Conservation (phyloP, 1,140 invertebrate species). For the Micrasema minimum region DNA sequence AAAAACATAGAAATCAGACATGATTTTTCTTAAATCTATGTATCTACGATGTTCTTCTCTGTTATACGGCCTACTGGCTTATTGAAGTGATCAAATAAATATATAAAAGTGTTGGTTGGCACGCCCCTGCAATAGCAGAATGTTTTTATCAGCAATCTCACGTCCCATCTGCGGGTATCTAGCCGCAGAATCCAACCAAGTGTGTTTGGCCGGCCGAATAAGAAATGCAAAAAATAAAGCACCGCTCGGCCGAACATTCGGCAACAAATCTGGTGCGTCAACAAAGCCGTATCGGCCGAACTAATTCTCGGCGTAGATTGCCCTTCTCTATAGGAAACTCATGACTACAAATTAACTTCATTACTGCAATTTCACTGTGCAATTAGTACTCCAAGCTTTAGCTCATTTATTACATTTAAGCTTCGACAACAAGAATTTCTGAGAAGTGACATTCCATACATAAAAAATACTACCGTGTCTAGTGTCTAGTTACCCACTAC, state of each 20-base stretch:
- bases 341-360: too few species aligned
- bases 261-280: constrained; percentile 27
- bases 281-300: constrained; percentile 9
- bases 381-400: too few species aligned
- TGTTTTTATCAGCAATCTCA: not conserved
- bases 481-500: too few species aligned
- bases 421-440: too few species aligned
- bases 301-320: constrained; percentile 1
- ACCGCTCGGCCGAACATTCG: constrained; percentile 5
- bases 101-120: not conserved
- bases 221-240: not conserved
- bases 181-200: constrained; percentile 8
- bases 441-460: too few species aligned
- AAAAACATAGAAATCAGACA: not conserved
- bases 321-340: too few species aligned
- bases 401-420: too few species aligned
- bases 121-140: not conserved
- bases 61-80: not conserved
- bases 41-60: too few species aligned
- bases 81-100: not conserved
- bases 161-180: constrained; percentile 11
- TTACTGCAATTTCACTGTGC: too few species aligned
- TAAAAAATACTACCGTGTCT: too few species aligned
- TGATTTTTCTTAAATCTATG: not conserved
- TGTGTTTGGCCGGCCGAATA: not conserved